Percentiles rank a stretch among this genome's conserved stretches.
phyloP scores from a whole-genome alignment of 2,797 vertebrate genomes.

The Arrhamphus sclerolepis region DNA sequence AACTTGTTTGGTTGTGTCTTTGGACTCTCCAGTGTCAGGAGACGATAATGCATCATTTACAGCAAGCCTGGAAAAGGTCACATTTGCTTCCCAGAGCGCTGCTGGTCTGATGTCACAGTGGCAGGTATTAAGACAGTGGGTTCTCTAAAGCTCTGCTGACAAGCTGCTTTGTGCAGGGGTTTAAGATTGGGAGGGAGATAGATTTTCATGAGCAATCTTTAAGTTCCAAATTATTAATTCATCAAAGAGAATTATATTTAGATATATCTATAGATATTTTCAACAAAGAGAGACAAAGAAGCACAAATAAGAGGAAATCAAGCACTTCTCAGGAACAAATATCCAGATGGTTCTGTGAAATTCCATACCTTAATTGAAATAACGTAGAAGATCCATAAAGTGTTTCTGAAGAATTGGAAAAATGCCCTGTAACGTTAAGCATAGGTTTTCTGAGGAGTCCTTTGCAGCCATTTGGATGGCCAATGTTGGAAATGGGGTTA shows the following conservation, averaged over 20 bases:
- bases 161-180: conserved; percentile 22
- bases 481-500: too few species aligned
- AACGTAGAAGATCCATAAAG: too few species aligned
- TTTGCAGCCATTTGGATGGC: too few species aligned
- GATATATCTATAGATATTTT: too few species aligned
- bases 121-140: conserved; percentile 71
- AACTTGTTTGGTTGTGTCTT: conserved; percentile 44
- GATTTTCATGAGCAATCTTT: conserved; percentile 3
- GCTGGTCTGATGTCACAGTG: conserved; percentile 67
- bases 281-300: background rate
- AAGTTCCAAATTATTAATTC: background rate
- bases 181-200: conserved; percentile 1
- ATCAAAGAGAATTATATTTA: background rate
- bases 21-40: conserved; percentile 39
- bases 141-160: conserved; percentile 56
- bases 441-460: too few species aligned
- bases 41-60: conserved; percentile 78
- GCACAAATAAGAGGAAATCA: background rate
- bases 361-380: too few species aligned
- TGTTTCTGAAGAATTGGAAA: too few species aligned
- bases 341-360: background rate
- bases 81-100: conserved; percentile 69
- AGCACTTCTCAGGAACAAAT: conserved; percentile 10
- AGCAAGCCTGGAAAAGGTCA: conserved; percentile 76
- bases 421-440: too few species aligned